Percentiles rank a stretch among this genome's conserved stretches.
phyloP scores from a whole-genome alignment of 2,888 invertebrate genomes.

The Eupithecia centaureata region DNA sequence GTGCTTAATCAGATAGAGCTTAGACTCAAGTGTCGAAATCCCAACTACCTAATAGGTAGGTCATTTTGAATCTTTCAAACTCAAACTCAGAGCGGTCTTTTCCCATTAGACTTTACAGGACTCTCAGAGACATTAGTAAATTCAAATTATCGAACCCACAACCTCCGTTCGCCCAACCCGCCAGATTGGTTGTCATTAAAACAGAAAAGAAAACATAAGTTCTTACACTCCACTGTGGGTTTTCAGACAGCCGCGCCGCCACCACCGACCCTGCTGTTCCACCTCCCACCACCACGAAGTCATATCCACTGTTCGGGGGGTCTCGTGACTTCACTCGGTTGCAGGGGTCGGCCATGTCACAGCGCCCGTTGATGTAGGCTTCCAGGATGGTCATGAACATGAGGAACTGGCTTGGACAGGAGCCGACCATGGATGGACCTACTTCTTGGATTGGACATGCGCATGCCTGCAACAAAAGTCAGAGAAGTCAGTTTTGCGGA shows the following conservation, averaged over 20 bases:
- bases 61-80: no score
- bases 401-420: constrained; percentile 85
- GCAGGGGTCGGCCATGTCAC: constrained; percentile 85
- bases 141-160: no score
- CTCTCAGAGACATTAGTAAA: no score
- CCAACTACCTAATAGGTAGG: no score
- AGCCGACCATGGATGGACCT: constrained; percentile 82
- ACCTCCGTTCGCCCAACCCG: no score
- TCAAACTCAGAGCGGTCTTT: no score
- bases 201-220: no score
- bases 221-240: constrained; percentile 84
- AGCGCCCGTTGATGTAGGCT: constrained; percentile 84
- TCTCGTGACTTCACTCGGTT: constrained; percentile 76
- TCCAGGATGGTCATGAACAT: constrained; percentile 87
- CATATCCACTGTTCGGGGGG: constrained; percentile 79
- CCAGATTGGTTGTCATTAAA: no score
- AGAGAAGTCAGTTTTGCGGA: neutral
- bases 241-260: constrained; percentile 86
- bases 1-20: no score
- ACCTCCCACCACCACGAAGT: constrained; percentile 87
- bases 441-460: constrained; percentile 82
- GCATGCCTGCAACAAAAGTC: constrained; percentile 69
- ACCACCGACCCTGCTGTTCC: constrained; percentile 87
- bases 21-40: no score
- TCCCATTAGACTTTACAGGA: no score